phyloP scores from a whole-genome alignment of 2,797 vertebrate genomes.

The Furcifer pardalis region DNA sequence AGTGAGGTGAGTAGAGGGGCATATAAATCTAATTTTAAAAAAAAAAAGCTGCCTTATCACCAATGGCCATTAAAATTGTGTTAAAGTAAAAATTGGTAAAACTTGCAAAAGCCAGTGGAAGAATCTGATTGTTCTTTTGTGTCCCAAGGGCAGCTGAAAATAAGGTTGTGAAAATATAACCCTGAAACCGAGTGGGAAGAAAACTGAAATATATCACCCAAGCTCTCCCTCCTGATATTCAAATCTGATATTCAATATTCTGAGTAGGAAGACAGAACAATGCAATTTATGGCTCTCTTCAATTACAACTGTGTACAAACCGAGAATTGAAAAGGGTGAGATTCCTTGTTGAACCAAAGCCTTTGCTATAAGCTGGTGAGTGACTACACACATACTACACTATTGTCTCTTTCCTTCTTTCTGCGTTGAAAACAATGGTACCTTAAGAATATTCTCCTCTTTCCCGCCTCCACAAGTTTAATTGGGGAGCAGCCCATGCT shows the following conservation, averaged over 20 bases:
- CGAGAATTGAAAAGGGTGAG: slow-evolving; percentile 7
- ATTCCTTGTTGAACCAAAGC: neutral
- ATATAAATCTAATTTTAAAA: no score
- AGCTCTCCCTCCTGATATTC: neutral
- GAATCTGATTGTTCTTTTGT: neutral
- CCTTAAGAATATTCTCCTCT: no score
- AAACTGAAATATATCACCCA: neutral
- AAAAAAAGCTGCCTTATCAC: no score
- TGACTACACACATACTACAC: neutral
- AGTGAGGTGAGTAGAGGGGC: no score
- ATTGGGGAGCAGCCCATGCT: neutral
- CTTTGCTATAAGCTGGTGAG: neutral
- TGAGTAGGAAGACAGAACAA: slow-evolving; percentile 3
- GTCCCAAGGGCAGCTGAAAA: neutral
- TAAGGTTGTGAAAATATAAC: neutral
- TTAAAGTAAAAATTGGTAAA: no score
- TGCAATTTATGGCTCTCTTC: slow-evolving; percentile 24
- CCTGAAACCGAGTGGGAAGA: neutral
- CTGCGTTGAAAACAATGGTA: neutral
- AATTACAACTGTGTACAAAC: neutral
- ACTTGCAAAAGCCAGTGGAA: no score
- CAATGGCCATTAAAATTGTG: no score
- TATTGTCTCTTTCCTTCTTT: neutral
- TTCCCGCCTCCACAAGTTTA: neutral
- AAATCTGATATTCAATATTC: slow-evolving; percentile 15